Conservation (phyloP, 2,888 invertebrate genomes). For the Proisotoma minuta region DNA sequence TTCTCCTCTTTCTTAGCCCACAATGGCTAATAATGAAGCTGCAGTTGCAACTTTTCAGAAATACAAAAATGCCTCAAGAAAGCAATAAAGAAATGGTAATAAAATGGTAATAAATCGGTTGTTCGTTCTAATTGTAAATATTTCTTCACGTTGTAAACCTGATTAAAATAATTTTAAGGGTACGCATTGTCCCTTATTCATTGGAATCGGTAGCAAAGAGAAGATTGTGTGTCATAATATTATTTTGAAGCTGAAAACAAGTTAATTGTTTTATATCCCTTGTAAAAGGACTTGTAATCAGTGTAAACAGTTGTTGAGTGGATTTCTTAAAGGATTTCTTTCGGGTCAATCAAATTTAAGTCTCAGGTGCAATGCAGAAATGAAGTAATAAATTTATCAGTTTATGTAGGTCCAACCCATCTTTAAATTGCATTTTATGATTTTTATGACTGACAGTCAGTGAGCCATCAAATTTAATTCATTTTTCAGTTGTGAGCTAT, state of each 20-base stretch:
- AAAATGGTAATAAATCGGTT: too few relatives aligned
- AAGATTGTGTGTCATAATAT: too few relatives aligned
- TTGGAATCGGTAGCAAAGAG: too few relatives aligned
- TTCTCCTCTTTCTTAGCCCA: too few relatives aligned
- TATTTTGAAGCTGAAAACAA: not conserved
- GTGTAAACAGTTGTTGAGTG: conserved; percentile 9
- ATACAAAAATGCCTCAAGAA: too few relatives aligned
- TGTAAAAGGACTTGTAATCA: conserved; percentile 7
- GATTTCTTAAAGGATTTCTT: too few relatives aligned
- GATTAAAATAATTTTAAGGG: not conserved
- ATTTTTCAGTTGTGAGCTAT: not conserved
- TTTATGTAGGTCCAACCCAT: too few relatives aligned
- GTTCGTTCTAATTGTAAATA: not conserved
- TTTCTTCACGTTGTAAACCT: not conserved
- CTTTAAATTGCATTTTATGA: not conserved
- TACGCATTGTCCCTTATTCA: not conserved
- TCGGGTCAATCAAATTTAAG: too few relatives aligned
- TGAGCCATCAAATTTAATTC: not conserved
- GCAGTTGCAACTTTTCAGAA: too few relatives aligned
- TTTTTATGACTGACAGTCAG: not conserved
- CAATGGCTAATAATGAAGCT: too few relatives aligned
- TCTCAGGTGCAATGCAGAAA: too few relatives aligned
- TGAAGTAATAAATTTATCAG: not conserved
- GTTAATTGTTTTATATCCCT: conserved; percentile 6
- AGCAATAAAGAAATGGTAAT: too few relatives aligned